Evolutionary conservation across 2,797 vertebrate genomes (phyloP), one percentile per base, ranked within the genome.

Genomic region (Hapalemur alaotrensis): DNA sequence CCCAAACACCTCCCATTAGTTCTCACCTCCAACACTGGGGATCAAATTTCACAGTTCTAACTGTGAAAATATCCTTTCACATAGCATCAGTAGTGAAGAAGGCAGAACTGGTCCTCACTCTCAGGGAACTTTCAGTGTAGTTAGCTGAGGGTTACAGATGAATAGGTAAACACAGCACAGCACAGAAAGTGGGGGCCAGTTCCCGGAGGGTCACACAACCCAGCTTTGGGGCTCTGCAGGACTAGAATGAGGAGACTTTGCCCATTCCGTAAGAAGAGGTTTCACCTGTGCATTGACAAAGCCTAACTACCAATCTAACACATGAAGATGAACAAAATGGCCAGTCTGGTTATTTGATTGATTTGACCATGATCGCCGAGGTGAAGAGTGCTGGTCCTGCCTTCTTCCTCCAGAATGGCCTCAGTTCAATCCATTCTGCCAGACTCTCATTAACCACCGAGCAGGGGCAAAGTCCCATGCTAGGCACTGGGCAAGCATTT

Each of bases 151-250:
- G 38, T 35, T 41, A 23, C 32, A 48, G 52, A 52, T 28, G 50
- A 75, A 57, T 0, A 35, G 30, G 43, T 38, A 46, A 18, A 38
- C 35, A 20, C 38, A n/a, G 8, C 22, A 52, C 57, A 46, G 41
- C 3, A 30, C 4, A 0, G 48, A n/a, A 15, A 20, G 18, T 4
- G 0, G 15, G 12, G 7, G n/a, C 28, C 48, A 17, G 25, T 1
- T 2, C 8, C 28, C 48, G 9, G 20, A 7, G 17, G 48, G 52
- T 65, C 3, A 1, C 0, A 0, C 4, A 22, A 17, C 50, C 52
- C 54, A 20, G 30, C n/a, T 41, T 1, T n/a, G 65, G 38, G 50
- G 32, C 25, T 79, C 83, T 38, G 52, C 7, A 20, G 59, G 20
- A 38, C 76, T 7, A 23, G 48, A 7, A 70, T 6, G 12, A 38